phyloP scores from a whole-genome alignment of 2,113 vertebrate genomes.

The Willisornis vidua region DNA sequence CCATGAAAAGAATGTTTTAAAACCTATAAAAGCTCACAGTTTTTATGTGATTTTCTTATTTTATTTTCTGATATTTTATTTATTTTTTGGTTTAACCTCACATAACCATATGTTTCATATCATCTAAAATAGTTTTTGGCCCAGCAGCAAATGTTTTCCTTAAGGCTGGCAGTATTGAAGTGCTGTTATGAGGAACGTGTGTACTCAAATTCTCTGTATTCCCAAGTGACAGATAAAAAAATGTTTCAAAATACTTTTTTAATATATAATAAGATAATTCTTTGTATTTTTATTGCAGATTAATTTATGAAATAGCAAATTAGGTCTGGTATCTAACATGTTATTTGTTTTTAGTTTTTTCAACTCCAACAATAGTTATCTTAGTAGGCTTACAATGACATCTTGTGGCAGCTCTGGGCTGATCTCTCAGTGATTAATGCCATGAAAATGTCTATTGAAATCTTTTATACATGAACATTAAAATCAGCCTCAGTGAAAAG shows the following conservation, averaged over 20 bases:
- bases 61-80: neutral
- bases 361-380: neutral
- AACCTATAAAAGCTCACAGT: neutral
- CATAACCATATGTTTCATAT: neutral
- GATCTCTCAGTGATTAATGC: neutral
- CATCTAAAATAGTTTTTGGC: neutral
- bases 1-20: neutral
- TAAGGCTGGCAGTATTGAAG: neutral
- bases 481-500: neutral
- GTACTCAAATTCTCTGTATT: neutral
- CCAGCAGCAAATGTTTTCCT: rapidly evolving
- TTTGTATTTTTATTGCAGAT: neutral
- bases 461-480: neutral
- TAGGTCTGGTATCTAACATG: neutral
- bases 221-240: neutral
- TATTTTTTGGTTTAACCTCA: neutral
- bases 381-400: slow-evolving; percentile 32
- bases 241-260: neutral
- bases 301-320: neutral
- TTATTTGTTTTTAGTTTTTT: neutral
- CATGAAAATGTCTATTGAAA: neutral
- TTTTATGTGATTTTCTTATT: neutral
- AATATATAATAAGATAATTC: neutral
- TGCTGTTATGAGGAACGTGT: neutral
- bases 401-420: slow-evolving; percentile 50